Conservation (phyloP, 2,888 invertebrate species). For the Eupithecia inturbata region DNA sequence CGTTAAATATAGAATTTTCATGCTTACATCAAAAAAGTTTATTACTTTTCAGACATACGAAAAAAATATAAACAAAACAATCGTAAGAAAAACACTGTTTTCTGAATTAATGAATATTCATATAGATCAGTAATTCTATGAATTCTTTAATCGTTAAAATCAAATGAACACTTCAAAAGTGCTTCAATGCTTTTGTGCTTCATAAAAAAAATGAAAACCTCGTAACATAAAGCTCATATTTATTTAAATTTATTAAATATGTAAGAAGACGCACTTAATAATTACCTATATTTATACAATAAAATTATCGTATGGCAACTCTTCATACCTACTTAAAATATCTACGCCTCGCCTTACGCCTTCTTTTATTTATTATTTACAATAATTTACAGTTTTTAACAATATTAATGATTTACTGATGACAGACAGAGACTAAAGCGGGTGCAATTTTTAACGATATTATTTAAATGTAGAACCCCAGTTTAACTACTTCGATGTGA, state of each 20-base stretch:
- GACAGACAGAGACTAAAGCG: conserved; percentile 10
- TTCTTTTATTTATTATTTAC: conserved; percentile 43
- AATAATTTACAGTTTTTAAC: conserved; percentile 50
- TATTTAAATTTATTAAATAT: conserved; percentile 52
- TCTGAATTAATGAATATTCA: background rate
- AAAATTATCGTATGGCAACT: conserved; percentile 67
- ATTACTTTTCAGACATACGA: background rate
- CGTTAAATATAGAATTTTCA: conserved; percentile 17
- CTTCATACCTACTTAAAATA: conserved; percentile 57
- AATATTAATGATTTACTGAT: conserved; percentile 2
- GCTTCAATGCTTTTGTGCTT: conserved; percentile 12
- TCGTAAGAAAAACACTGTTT: background rate
- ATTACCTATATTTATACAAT: conserved; percentile 4
- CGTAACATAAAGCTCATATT: conserved; percentile 59
- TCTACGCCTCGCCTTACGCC: conserved; percentile 26
- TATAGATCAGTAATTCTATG: background rate
- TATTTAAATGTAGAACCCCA: conserved; percentile 10
- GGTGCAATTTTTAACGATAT: conserved; percentile 14
- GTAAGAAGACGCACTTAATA: background rate
- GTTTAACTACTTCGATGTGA: conserved; percentile 37
- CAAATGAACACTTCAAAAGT: conserved; percentile 34
- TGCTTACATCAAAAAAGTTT: background rate
- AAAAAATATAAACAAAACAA: background rate
- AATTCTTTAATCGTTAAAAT: background rate
- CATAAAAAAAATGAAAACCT: conserved; percentile 37